A percentile compares a stretch with the other conserved stretches of the same genome.
phyloP scores from a whole-genome alignment of 2,888 invertebrate genomes.

The Sympetrum striolatum region DNA sequence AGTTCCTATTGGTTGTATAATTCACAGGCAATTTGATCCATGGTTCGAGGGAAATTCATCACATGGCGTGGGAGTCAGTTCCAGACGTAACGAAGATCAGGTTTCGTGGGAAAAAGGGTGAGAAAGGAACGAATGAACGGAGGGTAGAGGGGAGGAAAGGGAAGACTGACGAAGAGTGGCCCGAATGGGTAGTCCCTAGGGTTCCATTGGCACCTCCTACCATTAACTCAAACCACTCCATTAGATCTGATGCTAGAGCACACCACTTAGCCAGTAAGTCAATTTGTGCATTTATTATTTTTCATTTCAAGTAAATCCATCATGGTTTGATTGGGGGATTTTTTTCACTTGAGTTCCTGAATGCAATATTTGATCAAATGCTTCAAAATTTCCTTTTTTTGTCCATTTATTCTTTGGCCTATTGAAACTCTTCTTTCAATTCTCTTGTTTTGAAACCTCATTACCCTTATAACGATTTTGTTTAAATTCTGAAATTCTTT shows the following conservation, averaged over 20 bases:
- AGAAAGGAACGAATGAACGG: background rate
- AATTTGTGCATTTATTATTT: background rate
- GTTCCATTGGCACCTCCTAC: conserved; percentile 10
- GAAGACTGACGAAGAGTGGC: conserved; percentile 1
- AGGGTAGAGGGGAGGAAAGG: conserved; percentile 7
- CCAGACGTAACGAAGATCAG: conserved; percentile 18
- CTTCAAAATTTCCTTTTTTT: too few species aligned
- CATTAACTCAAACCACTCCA: conserved; percentile 19
- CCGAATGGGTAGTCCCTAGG: conserved; percentile 30
- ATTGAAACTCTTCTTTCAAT: too few species aligned
- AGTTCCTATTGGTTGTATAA: background rate
- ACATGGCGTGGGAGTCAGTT: conserved; percentile 35
- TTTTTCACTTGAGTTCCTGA: too few species aligned
- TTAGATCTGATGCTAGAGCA: conserved; percentile 3
- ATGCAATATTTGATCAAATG: too few species aligned
- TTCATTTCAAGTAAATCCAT: background rate
- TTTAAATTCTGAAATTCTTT: too few species aligned
- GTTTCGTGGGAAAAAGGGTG: conserved; percentile 33
- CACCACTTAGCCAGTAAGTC: conserved; percentile 14
- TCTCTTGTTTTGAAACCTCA: too few species aligned
- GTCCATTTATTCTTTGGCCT: too few species aligned
- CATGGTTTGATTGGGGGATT: too few species aligned
- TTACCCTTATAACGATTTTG: too few species aligned
- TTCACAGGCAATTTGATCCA: conserved; percentile 5
- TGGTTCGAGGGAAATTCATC: conserved; percentile 33